Conservation (phyloP, 2,113 vertebrate species). For the Mirounga angustirostris region DNA sequence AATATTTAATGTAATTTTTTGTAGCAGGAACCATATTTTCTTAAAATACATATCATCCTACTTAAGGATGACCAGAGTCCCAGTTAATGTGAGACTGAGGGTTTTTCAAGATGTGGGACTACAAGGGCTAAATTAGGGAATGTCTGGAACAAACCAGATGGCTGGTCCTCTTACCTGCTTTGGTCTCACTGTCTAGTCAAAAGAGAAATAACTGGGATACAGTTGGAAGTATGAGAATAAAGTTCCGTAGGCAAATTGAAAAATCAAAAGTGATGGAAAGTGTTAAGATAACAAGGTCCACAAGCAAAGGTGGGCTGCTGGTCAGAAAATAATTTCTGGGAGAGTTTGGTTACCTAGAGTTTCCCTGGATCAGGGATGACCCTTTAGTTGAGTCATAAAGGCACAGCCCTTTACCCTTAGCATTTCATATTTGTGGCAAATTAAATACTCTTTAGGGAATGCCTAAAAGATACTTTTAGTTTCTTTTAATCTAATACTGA, state of each 20-base stretch:
- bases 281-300: not conserved
- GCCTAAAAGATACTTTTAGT: not conserved
- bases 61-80: not conserved
- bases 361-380: not conserved
- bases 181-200: not conserved
- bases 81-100: not conserved
- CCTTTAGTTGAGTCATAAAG: not conserved
- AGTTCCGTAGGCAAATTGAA: not conserved
- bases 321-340: not conserved
- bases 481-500: not conserved
- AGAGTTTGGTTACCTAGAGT: not conserved
- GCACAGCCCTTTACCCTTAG: not conserved
- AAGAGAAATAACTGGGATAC: not conserved
- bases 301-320: not conserved
- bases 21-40: not conserved
- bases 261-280: not conserved
- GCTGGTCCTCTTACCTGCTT: not conserved
- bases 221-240: not conserved
- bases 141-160: not conserved
- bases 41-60: not conserved
- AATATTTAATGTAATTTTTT: constrained; percentile 10
- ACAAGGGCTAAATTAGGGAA: not conserved
- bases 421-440: not conserved
- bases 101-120: not conserved
- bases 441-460: not conserved